phyloP scores from a whole-genome alignment of 1,140 invertebrate genomes.

The Gyrodactylus salaris region DNA sequence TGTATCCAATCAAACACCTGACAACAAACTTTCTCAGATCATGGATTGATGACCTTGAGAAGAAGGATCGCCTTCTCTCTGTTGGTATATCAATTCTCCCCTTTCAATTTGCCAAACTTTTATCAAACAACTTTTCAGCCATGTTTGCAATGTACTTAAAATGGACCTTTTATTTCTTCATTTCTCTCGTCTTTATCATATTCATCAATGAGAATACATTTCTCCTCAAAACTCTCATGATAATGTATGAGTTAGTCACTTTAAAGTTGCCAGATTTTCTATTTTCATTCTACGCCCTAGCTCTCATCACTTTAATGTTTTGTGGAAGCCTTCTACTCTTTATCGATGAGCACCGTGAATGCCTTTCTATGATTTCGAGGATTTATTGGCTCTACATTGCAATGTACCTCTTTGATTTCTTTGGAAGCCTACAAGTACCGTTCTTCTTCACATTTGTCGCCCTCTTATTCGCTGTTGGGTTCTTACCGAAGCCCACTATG shows the following conservation, averaged over 20 bases:
- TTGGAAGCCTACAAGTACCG: background rate
- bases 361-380: background rate
- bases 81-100: background rate
- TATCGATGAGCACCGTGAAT: background rate
- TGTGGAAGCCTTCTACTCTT: background rate
- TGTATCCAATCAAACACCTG: slow-evolving; percentile 50
- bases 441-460: background rate
- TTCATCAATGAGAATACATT: background rate
- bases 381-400: background rate
- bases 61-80: background rate
- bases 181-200: background rate
- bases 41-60: slow-evolving; percentile 27
- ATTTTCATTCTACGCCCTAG: background rate
- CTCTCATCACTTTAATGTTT: background rate
- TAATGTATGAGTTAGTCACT: background rate
- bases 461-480: background rate
- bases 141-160: background rate
- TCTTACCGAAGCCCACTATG: no score
- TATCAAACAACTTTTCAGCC: background rate
- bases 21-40: slow-evolving; percentile 31
- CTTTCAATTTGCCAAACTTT: background rate
- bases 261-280: background rate
- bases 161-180: background rate
- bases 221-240: background rate
- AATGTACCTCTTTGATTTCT: background rate